Evolutionary conservation across 2,888 invertebrate species (phyloP), one percentile per base, ranked within the genome.

Genomic region (Machimus rusticus): DNA sequence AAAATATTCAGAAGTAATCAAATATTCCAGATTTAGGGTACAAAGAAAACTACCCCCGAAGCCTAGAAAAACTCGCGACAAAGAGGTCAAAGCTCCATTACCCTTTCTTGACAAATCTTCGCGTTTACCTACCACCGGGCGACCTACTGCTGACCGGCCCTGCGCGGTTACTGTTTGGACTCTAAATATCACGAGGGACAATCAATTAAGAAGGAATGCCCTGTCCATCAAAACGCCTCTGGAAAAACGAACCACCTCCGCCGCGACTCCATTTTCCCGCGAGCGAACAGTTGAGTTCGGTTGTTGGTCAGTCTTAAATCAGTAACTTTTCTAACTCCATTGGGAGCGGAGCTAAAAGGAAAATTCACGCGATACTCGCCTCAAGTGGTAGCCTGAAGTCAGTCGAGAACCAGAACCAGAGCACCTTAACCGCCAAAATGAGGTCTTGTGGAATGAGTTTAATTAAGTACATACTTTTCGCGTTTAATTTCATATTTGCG

Each of bases 401-500:
- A 34, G 37, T 76, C 28, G 39, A 76, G 55, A 8, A 86, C 6
- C 34, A n/a, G 14, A 39, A 74, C 4, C 74, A 51, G 34, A 66
- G 28, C 66, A 66, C 23, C 28, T 2, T 12, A 82, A 37, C 57
- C 37, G 82, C 66, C 57, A 87, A 87, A 87, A 87, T 87, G 87
- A 76, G 76, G 28, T 74, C 87, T 16, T 93, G 94, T 88, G 94
- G 94, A 87, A 94, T 94, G 93, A 94, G 92, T 90, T 90, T 93
- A 79, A 94, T 95, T 87, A 95, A 95, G 92, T 95, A 95, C 90
- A 91, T 95, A 74, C 91, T 95, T 77, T 95, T 95, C 91, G 92
- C 94, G 89, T 95, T 95, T 91, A 95, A 95, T 92, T 92, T 95
- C 57, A 92, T 95, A 39, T 95, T 95, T 92, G 94, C 95, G 90